Base-by-base conservation (phyloP, 2,797 vertebrate species). In the Thunnus albacares region DNA sequence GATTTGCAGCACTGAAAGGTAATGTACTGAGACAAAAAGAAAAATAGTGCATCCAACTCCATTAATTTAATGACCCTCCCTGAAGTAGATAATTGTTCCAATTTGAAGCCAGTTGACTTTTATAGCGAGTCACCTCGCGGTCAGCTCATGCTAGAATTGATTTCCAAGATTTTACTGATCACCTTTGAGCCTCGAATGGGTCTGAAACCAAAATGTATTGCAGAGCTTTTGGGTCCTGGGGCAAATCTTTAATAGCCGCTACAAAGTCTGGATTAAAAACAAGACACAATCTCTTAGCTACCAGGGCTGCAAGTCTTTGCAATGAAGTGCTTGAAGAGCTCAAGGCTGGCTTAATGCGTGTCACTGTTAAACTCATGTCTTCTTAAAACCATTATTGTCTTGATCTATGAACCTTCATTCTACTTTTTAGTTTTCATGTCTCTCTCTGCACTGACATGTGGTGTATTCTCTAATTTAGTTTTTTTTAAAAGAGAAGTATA, bases 251-350 rank as follows among this genome's bases (percentile, higher is more conserved):
- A 75, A 83, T 71, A 64, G 47, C 13, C 4, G 2, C 51, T 66
- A 26, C 41, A 64, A 55, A 49, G 7, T 72, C 43, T 38, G 41
- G 53, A 79, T 80, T 61, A 57, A 76, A 62, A 77, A 73, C 38
- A 57, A 71, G 58, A 60, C 28, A 33, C 62, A 63, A 52, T 81
- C n/a, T 61, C 64, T 74, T 62, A 68, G 43, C 30, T 8, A 18
- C 22, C 26, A 38, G 28, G n/a, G 38, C 45, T 24, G 26, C 45
- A 51, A 20, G 18, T 59, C 49, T 80, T 72, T 63, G 12, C 60
- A 87, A 81, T 63, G 0, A 70, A 20, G 38, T 67, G 80, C 67
- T 63, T 33, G 0, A 63, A 75, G 52, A 53, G n/a, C 47, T 56
- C 1, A 55, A 47, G 64, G 30, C 52, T 49, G 60, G 20, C 6